phyloP scores from a whole-genome alignment of 2,888 invertebrate genomes.

The Dysmachus trigonus region DNA sequence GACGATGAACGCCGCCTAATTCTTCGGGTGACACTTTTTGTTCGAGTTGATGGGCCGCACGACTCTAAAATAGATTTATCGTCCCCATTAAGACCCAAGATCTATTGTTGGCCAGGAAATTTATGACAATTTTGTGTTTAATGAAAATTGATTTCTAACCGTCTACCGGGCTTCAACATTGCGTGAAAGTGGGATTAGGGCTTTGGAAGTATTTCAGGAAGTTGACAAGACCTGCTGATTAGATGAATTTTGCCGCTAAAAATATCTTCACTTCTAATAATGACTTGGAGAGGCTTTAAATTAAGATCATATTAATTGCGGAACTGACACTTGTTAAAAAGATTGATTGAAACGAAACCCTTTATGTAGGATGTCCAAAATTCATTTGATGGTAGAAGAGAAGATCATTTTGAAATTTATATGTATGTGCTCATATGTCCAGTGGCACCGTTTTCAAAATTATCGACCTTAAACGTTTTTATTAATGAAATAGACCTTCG shows the following conservation, averaged over 20 bases:
- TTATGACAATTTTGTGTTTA: constrained; percentile 18
- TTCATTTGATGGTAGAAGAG: background rate
- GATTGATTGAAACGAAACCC: background rate
- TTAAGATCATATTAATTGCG: background rate
- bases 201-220: background rate
- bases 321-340: background rate
- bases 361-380: too few relatives aligned
- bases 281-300: background rate
- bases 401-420: background rate
- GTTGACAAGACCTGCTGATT: background rate
- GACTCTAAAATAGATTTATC: constrained; percentile 37
- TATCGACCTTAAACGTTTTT: too few relatives aligned
- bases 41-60: background rate
- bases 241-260: background rate
- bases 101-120: constrained; percentile 24
- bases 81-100: constrained; percentile 11
- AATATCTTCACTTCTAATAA: background rate
- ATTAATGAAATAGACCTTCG: too few relatives aligned
- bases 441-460: too few relatives aligned
- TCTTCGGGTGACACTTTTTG: constrained; percentile 14
- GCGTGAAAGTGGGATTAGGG: background rate
- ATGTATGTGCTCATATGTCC: too few relatives aligned
- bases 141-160: constrained; percentile 17
- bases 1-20: background rate
- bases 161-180: background rate